A percentile compares a stretch with the other conserved stretches of the same genome.
Conservation (phyloP, 1,140 invertebrate genomes). For the Pogonomyrmex barbatus region DNA sequence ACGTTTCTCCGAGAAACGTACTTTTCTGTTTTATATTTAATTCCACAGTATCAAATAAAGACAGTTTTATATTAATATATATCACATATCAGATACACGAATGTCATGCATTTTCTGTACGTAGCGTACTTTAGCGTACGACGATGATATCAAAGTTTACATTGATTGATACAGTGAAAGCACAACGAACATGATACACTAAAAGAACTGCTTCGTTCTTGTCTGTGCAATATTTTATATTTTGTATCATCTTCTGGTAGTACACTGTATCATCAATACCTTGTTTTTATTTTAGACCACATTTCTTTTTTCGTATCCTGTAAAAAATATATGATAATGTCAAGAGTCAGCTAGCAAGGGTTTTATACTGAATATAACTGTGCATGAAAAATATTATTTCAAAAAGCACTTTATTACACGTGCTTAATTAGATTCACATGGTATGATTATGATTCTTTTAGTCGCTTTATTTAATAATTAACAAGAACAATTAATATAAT, state of each 20-base stretch:
- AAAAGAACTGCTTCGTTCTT: constrained; percentile 26
- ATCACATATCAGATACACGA: constrained; percentile 17
- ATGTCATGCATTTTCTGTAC: neutral
- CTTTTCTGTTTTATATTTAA: neutral
- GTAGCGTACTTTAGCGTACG: neutral
- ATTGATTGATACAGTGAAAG: constrained; percentile 35
- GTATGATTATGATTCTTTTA: neutral
- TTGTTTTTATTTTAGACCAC: constrained; percentile 25
- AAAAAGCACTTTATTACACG: neutral
- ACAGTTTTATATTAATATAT: constrained; percentile 47
- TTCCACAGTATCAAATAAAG: neutral
- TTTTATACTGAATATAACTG: neutral
- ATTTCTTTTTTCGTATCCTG: constrained; percentile 7
- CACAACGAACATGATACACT: neutral
- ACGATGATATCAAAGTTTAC: constrained; percentile 18
- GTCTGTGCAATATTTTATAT: constrained; percentile 21
- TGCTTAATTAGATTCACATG: constrained; percentile 19
- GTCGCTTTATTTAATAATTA: neutral
- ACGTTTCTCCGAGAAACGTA: neutral
- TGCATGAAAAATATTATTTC: neutral
- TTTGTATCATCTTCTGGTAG: neutral
- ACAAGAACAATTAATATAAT: neutral
- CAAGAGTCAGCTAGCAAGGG: constrained; percentile 8
- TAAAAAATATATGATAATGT: constrained; percentile 43
- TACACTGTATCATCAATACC: constrained; percentile 1